These are phyloP conservation scores for Xiphophorus maculatus DNA, from an alignment of 2,113 vertebrate genomes.

Conservation along the genomic window DNA sequence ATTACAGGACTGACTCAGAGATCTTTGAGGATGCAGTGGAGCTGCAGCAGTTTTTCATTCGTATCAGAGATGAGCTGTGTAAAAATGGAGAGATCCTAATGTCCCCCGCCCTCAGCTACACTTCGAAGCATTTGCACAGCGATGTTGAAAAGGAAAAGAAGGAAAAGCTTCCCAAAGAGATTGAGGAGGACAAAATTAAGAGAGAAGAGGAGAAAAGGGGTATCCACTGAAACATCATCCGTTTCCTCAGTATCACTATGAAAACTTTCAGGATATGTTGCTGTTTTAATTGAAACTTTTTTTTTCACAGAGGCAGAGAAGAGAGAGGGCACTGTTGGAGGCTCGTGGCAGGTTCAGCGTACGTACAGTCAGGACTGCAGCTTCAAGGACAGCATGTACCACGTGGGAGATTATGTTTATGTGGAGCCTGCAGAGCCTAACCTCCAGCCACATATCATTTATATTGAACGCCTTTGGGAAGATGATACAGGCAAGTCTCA, in stretches of 20 bases:
- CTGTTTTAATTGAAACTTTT: constrained; percentile 8
- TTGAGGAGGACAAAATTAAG: constrained; percentile 97
- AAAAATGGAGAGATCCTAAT: constrained; percentile 98
- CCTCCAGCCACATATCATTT: constrained; percentile 96
- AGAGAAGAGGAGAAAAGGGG: constrained; percentile 98
- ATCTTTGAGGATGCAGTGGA: constrained; percentile 98
- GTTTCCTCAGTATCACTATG: background rate
- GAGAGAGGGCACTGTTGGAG: constrained; percentile 88
- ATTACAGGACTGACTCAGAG: constrained; percentile 93
- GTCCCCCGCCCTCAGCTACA: constrained; percentile 96
- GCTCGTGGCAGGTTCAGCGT: constrained; percentile 87
- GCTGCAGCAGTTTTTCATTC: constrained; percentile 97
- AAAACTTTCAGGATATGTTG: background rate
- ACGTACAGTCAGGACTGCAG: constrained; percentile 99
- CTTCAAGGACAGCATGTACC: constrained; percentile 98
- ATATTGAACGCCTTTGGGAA: constrained; percentile 97
- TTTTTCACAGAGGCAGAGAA: constrained; percentile 92
- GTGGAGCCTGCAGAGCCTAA: constrained; percentile 94
- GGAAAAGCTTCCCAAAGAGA: constrained; percentile 94
- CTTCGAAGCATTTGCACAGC: constrained; percentile 94
- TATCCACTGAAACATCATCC: constrained; percentile 56
- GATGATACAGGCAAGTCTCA: constrained; percentile 90
- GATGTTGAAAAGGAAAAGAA: constrained; percentile 99
- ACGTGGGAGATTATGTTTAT: constrained; percentile 96
- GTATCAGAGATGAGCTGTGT: constrained; percentile 96